Evolutionary conservation across 2,888 invertebrate genomes (phyloP), one percentile per base, ranked within the genome.

Genomic region (Platycheirus rosarum): DNA sequence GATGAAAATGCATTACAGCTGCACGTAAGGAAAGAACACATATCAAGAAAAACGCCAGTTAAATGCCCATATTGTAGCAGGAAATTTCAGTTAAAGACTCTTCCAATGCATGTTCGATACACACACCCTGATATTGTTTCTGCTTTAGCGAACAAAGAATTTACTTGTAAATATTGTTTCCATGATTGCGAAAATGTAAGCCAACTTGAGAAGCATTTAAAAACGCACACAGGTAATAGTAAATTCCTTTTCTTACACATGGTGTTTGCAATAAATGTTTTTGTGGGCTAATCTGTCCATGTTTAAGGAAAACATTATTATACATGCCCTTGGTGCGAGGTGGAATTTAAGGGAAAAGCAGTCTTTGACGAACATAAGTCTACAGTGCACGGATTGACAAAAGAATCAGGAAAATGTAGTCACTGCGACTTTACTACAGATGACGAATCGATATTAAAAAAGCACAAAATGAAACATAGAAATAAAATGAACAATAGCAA

Each of bases 341-440:
- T 20, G 3, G 32, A 53, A 13, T 35, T 53, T 18, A 53, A 16
- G 7, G 13, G n/a, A 0, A 53, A 20, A 13, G n/a, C 0, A 8
- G 4, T 13, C 1, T 53, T 53, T 4, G 13, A 53, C 3, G 2
- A 53, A 8, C 53, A 53, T 53, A 37, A 18, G 35, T 7, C 18
- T 0, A 3, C 2, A 20, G 35, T 53, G 32, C 53, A 53, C 8
- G 35, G 11, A 16, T 1, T n/a, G n/a, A 23, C 23, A 23, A 13
- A 1, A 1, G 0, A 8, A 6, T 16, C 7, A 53, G 4, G n/a
- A 0, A 18, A n/a, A 13, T 20, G 4, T 13, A 13, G 13, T 4
- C 23, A 57, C 23, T 57, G 79, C 14, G 46, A 80, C 16, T 80
- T 65, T 48, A 51, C 35, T 7, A 60, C 79, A 3, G 35, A 20